Evolutionary conservation across 2,797 vertebrate genomes (phyloP).

Genomic region (Lepilemur septentrionalis): DNA sequence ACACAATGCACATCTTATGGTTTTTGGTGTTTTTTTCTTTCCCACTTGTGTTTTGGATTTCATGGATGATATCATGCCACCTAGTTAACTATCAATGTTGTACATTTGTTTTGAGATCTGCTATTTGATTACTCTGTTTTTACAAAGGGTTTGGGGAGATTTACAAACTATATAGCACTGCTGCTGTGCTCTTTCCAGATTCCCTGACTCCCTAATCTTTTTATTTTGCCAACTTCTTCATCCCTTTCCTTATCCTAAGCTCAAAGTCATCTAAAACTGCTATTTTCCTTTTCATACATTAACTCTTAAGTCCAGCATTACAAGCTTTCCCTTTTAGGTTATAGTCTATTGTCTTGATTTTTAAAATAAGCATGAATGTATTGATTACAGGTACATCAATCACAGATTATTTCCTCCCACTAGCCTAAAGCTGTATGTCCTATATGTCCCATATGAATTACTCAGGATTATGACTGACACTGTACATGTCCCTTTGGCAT

Average conservation of each 20-base stretch:
- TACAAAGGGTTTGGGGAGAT: background rate
- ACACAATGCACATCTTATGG: rapidly evolving
- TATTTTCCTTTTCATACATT: background rate
- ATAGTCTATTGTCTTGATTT: background rate
- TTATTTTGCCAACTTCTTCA: background rate
- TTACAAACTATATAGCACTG: rapidly evolving
- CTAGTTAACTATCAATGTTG: background rate
- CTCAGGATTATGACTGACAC: background rate
- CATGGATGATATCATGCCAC: background rate
- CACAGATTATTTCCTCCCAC: background rate
- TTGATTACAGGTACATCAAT: background rate
- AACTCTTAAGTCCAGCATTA: background rate
- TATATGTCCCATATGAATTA: background rate
- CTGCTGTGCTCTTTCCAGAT: background rate
- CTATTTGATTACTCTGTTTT: background rate
- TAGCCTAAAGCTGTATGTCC: background rate
- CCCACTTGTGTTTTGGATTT: background rate
- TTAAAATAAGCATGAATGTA: background rate
- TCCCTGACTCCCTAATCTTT: background rate
- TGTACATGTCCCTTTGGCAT: background rate
- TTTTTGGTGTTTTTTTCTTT: background rate
- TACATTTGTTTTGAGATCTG: background rate
- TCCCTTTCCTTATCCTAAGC: background rate
- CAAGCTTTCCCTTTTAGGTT: background rate
- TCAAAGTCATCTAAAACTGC: background rate